phyloP scores from a whole-genome alignment of 2,113 vertebrate species.

The Thunnus maccoyii region DNA sequence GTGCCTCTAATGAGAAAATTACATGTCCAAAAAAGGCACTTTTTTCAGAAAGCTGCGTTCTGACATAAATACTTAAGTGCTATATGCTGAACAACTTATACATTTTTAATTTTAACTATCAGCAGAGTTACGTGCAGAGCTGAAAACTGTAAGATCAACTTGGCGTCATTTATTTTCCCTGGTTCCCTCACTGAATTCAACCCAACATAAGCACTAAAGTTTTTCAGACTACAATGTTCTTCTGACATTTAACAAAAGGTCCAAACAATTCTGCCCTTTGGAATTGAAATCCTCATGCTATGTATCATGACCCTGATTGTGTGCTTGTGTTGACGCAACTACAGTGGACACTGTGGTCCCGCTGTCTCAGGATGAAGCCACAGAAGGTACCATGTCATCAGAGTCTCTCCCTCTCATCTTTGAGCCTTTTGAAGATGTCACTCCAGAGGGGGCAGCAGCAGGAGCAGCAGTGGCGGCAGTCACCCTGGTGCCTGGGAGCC shows the following conservation, averaged over 20 bases:
- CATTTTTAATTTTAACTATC: slow-evolving; percentile 37
- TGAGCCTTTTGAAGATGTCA: slow-evolving; percentile 81
- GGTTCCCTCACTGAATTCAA: background rate
- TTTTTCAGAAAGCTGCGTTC: slow-evolving; percentile 15
- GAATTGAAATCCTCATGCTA: background rate
- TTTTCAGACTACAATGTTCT: background rate
- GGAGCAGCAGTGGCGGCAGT: background rate
- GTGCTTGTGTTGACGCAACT: slow-evolving; percentile 29
- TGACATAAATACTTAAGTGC: slow-evolving; percentile 36
- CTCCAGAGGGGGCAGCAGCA: slow-evolving; percentile 36
- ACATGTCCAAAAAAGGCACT: slow-evolving; percentile 1
- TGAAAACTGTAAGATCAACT: slow-evolving; percentile 25
- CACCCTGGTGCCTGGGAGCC: slow-evolving; percentile 40
- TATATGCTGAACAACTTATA: slow-evolving; percentile 2
- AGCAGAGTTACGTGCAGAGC: background rate
- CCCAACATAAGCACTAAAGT: background rate
- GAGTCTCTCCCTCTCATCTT: slow-evolving; percentile 85
- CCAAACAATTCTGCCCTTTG: slow-evolving; percentile 3
- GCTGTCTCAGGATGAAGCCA: slow-evolving; percentile 76
- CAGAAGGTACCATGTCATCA: slow-evolving; percentile 83
- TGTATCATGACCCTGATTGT: slow-evolving; percentile 2
- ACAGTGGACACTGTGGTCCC: slow-evolving; percentile 68
- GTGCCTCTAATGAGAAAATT: slow-evolving; percentile 39
- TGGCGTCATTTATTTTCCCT: slow-evolving; percentile 6
- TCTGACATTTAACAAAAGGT: slow-evolving; percentile 6